phyloP scores from a whole-genome alignment of 2,888 invertebrate species.

The Caprella mutica region DNA sequence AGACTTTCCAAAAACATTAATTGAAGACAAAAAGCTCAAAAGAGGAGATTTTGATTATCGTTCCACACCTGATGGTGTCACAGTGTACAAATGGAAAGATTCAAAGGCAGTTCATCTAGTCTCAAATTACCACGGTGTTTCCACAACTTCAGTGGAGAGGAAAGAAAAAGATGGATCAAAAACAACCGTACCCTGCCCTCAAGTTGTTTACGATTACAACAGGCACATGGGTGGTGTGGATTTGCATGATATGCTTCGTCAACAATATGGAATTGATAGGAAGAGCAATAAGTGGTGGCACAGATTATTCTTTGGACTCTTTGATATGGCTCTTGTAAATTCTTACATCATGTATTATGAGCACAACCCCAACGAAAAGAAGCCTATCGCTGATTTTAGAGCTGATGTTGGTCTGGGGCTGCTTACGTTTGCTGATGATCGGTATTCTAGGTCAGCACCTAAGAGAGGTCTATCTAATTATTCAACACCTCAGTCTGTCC shows the following conservation, averaged over 20 bases:
- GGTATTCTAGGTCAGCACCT: too few relatives aligned
- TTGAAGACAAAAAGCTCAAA: conserved; percentile 31
- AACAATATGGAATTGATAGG: conserved; percentile 36
- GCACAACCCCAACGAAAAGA: too few relatives aligned
- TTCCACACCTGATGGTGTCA: conserved; percentile 28
- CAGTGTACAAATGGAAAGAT: conserved; percentile 36
- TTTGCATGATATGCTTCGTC: conserved; percentile 36
- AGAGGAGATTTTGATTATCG: conserved; percentile 34
- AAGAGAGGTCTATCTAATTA: conserved; percentile 7
- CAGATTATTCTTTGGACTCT: conserved; percentile 36
- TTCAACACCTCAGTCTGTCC: background rate
- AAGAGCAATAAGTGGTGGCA: conserved; percentile 39
- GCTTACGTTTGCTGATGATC: background rate
- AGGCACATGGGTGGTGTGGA: conserved; percentile 37
- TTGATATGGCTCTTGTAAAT: conserved; percentile 36
- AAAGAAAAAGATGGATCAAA: conserved; percentile 34
- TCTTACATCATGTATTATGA: conserved; percentile 11
- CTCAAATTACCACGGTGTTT: conserved; percentile 36
- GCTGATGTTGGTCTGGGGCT: background rate
- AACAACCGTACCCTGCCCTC: conserved; percentile 34
- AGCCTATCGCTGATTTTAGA: background rate
- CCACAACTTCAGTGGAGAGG: conserved; percentile 18
- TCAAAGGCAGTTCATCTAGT: conserved; percentile 35
- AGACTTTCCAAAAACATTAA: conserved; percentile 28
- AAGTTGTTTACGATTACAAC: conserved; percentile 36